Percentiles rank a stretch among this genome's conserved stretches.
phyloP scores from a whole-genome alignment of 2,113 vertebrate genomes.

The Junco hyemalis region DNA sequence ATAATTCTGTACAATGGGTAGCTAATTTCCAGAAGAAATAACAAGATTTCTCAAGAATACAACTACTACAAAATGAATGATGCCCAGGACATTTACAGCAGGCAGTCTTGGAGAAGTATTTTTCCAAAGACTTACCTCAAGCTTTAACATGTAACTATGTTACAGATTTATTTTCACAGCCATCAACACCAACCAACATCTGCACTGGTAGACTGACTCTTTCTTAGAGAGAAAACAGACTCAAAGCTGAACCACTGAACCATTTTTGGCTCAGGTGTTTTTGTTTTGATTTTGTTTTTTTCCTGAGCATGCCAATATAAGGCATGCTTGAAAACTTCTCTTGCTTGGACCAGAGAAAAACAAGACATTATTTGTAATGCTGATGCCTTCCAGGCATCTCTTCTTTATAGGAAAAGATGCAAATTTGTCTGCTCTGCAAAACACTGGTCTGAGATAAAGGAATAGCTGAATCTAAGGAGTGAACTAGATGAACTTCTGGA shows the following conservation, averaged over 20 bases:
- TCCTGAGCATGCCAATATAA: background rate
- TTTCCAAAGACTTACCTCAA: background rate
- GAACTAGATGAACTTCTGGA: background rate
- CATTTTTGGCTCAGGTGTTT: background rate
- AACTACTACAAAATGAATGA: background rate
- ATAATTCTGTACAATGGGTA: background rate
- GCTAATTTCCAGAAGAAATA: background rate
- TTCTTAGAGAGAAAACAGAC: background rate
- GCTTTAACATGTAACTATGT: background rate
- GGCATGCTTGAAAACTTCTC: background rate
- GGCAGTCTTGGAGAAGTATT: background rate
- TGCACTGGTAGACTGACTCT: accelerated
- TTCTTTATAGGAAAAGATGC: background rate
- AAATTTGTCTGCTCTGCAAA: background rate
- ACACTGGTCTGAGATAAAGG: background rate
- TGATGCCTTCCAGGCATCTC: background rate
- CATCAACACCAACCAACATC: background rate
- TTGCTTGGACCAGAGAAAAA: background rate
- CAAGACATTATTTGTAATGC: background rate
- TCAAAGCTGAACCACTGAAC: background rate
- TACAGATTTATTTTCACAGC: background rate
- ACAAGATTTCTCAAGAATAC: background rate
- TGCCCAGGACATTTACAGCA: accelerated
- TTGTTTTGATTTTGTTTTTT: no score
- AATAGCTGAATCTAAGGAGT: background rate